A percentile compares a stretch with the other conserved stretches of the same genome.
Evolutionary conservation across 2,888 invertebrate species (phyloP).

Genomic region (Phanerotoma sp.): DNA sequence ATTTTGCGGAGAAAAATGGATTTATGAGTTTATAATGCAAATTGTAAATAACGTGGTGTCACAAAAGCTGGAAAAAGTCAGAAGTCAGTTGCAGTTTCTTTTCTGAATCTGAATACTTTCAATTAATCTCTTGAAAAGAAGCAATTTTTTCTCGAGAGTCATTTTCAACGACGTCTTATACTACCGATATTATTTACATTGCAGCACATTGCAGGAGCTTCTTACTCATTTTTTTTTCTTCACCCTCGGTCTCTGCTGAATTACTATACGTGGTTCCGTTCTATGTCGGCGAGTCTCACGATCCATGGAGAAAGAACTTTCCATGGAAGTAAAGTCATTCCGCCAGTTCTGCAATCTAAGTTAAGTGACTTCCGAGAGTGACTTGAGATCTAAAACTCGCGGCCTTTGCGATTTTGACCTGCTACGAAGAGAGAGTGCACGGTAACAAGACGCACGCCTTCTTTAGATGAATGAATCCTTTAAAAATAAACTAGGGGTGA

Average conservation of each 20-base stretch:
- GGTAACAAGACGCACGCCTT: conserved; percentile 12
- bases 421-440: no score
- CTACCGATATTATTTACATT: conserved; percentile 20
- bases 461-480: not conserved
- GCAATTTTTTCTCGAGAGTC: conserved; percentile 17
- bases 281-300: conserved; percentile 20
- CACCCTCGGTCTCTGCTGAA: conserved; percentile 12
- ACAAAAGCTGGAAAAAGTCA: conserved; percentile 2
- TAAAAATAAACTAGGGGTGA: not conserved
- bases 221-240: conserved; percentile 12
- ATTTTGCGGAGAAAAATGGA: not conserved
- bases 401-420: conserved; percentile 30
- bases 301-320: conserved; percentile 46
- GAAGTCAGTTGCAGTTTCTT: conserved; percentile 3
- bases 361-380: conserved; percentile 57
- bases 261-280: conserved; percentile 7
- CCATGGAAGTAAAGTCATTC: conserved; percentile 55
- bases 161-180: conserved; percentile 1
- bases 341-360: conserved; percentile 56
- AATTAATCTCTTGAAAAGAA: conserved; percentile 19
- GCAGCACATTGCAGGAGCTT: conserved; percentile 7
- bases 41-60: not conserved
- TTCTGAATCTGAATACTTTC: conserved; percentile 9
- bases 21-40: not conserved
- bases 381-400: conserved; percentile 38